Conservation (phyloP, 2,113 vertebrate genomes). For the Tragelaphus buxtoni region DNA sequence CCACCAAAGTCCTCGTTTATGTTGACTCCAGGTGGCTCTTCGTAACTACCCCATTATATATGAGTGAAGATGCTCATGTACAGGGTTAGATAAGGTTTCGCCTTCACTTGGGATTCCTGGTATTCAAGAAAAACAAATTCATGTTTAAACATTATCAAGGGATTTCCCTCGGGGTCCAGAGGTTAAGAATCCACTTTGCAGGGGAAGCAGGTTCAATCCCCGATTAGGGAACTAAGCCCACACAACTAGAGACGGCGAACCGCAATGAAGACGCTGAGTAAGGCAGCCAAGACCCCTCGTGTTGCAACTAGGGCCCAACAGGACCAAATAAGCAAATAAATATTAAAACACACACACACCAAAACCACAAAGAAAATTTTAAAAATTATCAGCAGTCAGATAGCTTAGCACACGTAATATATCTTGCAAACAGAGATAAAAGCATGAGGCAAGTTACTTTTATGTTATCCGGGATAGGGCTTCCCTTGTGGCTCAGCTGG, state of each 20-base stretch:
- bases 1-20: background rate
- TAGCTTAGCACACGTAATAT: background rate
- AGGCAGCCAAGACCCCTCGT: background rate
- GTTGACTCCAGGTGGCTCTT: background rate
- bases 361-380: background rate
- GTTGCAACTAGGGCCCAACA: background rate
- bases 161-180: background rate
- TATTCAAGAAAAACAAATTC: background rate
- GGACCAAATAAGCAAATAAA: background rate
- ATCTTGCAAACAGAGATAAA: background rate
- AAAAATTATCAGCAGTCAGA: background rate
- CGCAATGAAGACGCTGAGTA: background rate
- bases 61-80: background rate
- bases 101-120: background rate
- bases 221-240: background rate
- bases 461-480: background rate
- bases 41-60: background rate
- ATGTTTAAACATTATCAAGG: background rate
- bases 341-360: background rate
- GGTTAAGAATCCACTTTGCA: background rate
- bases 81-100: background rate
- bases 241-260: background rate
- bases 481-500: background rate
- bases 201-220: background rate
- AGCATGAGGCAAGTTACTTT: background rate